Conservation (phyloP, 2,888 invertebrate species). For the Lydus trimaculatus region DNA sequence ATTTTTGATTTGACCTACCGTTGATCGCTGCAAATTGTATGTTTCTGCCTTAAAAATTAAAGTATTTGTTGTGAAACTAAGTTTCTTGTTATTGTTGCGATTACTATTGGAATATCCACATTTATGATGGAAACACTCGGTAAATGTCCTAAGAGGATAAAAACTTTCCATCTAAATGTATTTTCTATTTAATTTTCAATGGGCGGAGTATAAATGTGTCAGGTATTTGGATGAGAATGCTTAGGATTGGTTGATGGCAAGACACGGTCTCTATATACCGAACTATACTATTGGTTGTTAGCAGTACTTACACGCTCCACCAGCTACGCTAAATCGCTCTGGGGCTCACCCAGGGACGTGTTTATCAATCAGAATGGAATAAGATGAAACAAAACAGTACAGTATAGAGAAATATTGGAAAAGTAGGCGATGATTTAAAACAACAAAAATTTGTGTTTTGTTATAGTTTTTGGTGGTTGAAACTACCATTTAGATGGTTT, state of each 20-base stretch:
- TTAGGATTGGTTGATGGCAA: slow-evolving; percentile 40
- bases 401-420: too few relatives aligned
- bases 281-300: slow-evolving; percentile 50
- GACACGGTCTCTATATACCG: slow-evolving; percentile 32
- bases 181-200: slow-evolving; percentile 20
- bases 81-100: too few relatives aligned
- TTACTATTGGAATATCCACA: neutral
- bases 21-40: too few relatives aligned
- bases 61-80: too few relatives aligned
- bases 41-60: too few relatives aligned
- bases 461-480: too few relatives aligned
- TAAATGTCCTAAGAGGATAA: neutral
- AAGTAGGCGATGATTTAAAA: too few relatives aligned
- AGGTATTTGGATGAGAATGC: slow-evolving; percentile 22
- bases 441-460: neutral
- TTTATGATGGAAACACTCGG: neutral
- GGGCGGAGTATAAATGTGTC: slow-evolving; percentile 23
- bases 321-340: slow-evolving; percentile 41
- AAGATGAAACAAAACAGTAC: too few relatives aligned
- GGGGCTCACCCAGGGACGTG: slow-evolving; percentile 15
- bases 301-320: slow-evolving; percentile 53
- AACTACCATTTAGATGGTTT: neutral
- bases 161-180: slow-evolving; percentile 19
- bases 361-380: neutral
- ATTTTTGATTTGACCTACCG: too few relatives aligned